Conservation (phyloP, 2,888 invertebrate genomes). For the Thereva unica region DNA sequence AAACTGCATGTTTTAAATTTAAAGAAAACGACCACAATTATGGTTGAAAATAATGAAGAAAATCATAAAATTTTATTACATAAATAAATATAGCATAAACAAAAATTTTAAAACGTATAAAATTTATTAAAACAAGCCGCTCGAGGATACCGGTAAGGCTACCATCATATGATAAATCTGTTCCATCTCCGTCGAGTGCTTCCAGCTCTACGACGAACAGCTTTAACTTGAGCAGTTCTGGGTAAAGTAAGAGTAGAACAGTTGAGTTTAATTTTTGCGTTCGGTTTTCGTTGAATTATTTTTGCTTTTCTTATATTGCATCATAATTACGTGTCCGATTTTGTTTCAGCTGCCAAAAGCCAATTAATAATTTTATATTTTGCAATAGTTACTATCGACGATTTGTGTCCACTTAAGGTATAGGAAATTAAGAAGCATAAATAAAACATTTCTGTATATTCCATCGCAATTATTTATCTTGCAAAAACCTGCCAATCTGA, state of each 20-base stretch:
- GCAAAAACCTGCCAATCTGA: no score
- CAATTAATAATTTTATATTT: neutral
- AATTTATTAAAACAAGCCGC: slow-evolving; percentile 43
- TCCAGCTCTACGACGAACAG: slow-evolving; percentile 51
- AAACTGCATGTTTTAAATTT: no score
- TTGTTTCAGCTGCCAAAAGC: slow-evolving; percentile 13
- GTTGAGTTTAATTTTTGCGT: neutral
- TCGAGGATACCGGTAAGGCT: slow-evolving; percentile 58
- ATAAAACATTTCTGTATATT: no score
- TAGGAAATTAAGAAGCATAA: no score
- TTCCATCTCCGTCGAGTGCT: slow-evolving; percentile 54
- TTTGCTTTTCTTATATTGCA: slow-evolving; percentile 27
- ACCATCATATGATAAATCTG: slow-evolving; percentile 54
- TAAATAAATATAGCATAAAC: neutral
- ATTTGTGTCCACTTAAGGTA: no score
- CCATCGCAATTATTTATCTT: no score
- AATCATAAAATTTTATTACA: neutral
- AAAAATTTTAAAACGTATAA: no score
- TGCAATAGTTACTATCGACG: no score
- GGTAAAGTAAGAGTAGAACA: slow-evolving; percentile 49
- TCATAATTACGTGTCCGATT: slow-evolving; percentile 33
- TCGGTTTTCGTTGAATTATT: neutral
- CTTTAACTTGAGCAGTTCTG: slow-evolving; percentile 54
- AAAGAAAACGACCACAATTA: neutral
- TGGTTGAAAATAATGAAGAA: neutral